Evolutionary conservation across 2,797 vertebrate species (phyloP), one percentile per base, ranked within the genome.

Genomic region (Vipera latastei): DNA sequence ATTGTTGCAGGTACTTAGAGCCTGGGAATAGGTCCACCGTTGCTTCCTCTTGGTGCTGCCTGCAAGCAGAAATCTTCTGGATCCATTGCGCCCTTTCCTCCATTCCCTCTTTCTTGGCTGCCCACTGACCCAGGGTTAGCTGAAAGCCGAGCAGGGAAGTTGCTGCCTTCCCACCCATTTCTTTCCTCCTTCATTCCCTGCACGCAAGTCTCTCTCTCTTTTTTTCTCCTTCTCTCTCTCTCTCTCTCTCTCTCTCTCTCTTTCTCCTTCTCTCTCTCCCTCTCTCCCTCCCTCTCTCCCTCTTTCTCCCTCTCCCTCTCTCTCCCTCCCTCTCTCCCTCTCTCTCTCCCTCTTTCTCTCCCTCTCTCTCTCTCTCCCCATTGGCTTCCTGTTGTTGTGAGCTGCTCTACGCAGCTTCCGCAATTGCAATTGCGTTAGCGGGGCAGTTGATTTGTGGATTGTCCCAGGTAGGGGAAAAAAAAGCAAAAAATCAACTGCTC

Each of bases 341-440:
- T 38, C 38, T 2, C 38, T 38, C 38, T 2, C 38, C 2, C 38
- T 38, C 38, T 2, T 38, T 38, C 38, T 2, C 38, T 2, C 38
- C 2, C 38, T 38, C 32, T 83, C 48, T 89, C 51, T 89, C 53
- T 61, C 56, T 51, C 48, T 26, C 7, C 65, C 18, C n/a, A 1
- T 6, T 32, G 14, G 65, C 32, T 93, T 91, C 69, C 90, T 83
- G 86, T 59, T 91, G 59, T 91, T 85, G 89, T 93, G 92, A 44
- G 56, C 18, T 44, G 57, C 16, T 55, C 86, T 89, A 63, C 25
- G 5, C 38, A 22, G 89, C 92, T 93, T 93, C 92, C 38, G 11
- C 92, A 90, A 12, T 32, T 7, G 28, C 78, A 32, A 88, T n/a
- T 85, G 65, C 25, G 20, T 90, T 60, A 63, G 57, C 63, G 65